These are phyloP conservation scores for Corythoichthys intestinalis DNA, from an alignment of 2,113 vertebrate genomes.

Conservation along the genomic window DNA sequence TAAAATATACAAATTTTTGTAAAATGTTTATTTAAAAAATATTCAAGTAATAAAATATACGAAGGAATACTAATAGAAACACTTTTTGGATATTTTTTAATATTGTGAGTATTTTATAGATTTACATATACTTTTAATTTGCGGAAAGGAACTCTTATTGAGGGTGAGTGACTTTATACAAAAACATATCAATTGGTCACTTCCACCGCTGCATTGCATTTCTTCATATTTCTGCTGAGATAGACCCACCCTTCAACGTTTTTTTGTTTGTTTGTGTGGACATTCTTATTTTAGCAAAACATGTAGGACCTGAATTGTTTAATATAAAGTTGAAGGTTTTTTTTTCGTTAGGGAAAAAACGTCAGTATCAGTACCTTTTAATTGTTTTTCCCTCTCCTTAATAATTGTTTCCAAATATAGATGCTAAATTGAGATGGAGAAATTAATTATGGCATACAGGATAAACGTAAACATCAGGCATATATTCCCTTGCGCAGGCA, in stretches of 20 bases:
- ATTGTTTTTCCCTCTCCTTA: no score
- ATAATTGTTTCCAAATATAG: background rate
- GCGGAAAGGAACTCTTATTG: background rate
- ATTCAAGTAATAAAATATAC: no score
- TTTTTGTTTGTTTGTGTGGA: background rate
- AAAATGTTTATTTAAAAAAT: background rate
- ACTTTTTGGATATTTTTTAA: background rate
- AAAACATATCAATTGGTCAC: background rate
- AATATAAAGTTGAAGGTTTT: background rate
- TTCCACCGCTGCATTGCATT: conserved; percentile 6
- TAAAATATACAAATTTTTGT: background rate
- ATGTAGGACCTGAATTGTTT: background rate
- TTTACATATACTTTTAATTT: background rate
- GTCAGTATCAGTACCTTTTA: background rate
- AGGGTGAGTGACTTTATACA: background rate
- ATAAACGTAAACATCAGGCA: background rate
- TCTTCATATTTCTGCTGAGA: background rate
- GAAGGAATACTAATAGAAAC: background rate
- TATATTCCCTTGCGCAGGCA: conserved; percentile 15
- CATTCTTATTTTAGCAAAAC: background rate
- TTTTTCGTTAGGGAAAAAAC: background rate
- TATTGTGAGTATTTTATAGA: no score
- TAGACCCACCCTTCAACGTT: conserved; percentile 25
- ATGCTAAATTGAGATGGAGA: background rate
- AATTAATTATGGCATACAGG: background rate